phyloP scores from a whole-genome alignment of 1,140 invertebrate species.

The Ruditapes philippinarum region DNA sequence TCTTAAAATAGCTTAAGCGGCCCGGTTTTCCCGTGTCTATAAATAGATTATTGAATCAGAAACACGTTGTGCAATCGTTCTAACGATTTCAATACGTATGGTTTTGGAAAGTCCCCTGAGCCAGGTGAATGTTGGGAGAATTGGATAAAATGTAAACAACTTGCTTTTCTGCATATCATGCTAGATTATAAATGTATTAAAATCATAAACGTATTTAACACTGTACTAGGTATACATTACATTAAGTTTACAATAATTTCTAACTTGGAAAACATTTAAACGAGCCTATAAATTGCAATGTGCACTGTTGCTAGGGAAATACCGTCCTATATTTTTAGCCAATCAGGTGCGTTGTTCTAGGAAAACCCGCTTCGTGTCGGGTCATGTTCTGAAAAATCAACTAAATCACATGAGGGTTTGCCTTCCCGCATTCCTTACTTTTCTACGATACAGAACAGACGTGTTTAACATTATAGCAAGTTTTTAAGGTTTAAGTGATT shows the following conservation, averaged over 20 bases:
- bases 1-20: too few relatives aligned
- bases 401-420: not conserved
- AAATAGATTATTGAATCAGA: conserved; percentile 21
- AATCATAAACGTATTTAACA: too few relatives aligned
- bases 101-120: not conserved
- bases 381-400: conserved; percentile 20
- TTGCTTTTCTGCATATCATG: not conserved
- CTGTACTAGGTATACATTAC: too few relatives aligned
- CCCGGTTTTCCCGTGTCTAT: not conserved
- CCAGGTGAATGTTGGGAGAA: conserved; percentile 14
- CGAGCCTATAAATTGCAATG: not conserved
- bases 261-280: too few relatives aligned
- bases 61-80: conserved; percentile 31
- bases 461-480: not conserved
- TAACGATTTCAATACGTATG: conserved; percentile 17
- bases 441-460: not conserved
- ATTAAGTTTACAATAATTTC: too few relatives aligned
- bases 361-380: conserved; percentile 3
- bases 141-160: conserved; percentile 23
- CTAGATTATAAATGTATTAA: not conserved
- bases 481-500: conserved; percentile 14
- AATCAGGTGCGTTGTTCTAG: conserved; percentile 39
- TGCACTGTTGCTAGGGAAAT: conserved; percentile 48
- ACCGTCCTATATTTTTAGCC: conserved; percentile 1
- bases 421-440: conserved; percentile 3